Evolutionary conservation across 1,140 invertebrate species (phyloP).

Genomic region (Hyles vespertilio): DNA sequence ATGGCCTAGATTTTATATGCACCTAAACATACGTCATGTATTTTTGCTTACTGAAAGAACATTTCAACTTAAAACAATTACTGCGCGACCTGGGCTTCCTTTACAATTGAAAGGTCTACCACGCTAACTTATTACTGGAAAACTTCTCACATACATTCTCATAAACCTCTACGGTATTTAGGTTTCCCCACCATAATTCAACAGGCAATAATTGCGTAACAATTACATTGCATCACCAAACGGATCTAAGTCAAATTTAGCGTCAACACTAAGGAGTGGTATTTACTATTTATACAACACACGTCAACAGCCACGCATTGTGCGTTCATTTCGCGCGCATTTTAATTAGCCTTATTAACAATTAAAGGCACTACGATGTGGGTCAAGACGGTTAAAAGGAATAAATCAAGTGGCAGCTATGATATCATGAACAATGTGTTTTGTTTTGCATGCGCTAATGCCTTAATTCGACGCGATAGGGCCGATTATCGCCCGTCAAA

Average conservation of each 20-base stretch:
- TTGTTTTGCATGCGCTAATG: conserved; percentile 4
- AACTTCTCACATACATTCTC: too few relatives aligned
- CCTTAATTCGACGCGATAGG: conserved; percentile 27
- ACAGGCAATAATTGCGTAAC: neutral
- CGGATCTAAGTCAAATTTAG: conserved; percentile 2
- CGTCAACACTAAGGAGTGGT: neutral
- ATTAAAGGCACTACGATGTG: conserved; percentile 71
- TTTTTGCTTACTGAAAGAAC: too few relatives aligned
- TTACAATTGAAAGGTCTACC: too few relatives aligned
- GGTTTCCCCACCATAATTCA: too few relatives aligned
- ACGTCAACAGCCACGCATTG: conserved; percentile 2
- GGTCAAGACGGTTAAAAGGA: conserved; percentile 71
- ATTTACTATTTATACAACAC: neutral
- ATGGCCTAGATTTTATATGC: too few relatives aligned
- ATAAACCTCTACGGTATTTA: too few relatives aligned
- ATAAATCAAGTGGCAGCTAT: conserved; percentile 68
- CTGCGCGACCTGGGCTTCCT: too few relatives aligned
- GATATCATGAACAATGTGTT: conserved; percentile 46
- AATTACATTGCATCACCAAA: neutral
- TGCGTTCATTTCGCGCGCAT: conserved; percentile 55
- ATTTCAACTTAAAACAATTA: too few relatives aligned
- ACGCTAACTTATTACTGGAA: too few relatives aligned
- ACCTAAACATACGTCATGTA: too few relatives aligned
- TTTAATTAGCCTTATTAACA: conserved; percentile 75
- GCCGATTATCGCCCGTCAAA: conserved; percentile 27